Evolutionary conservation across 1,140 invertebrate species (phyloP), one percentile per base, ranked within the genome.

Genomic region (Hypothenemus hampei): DNA sequence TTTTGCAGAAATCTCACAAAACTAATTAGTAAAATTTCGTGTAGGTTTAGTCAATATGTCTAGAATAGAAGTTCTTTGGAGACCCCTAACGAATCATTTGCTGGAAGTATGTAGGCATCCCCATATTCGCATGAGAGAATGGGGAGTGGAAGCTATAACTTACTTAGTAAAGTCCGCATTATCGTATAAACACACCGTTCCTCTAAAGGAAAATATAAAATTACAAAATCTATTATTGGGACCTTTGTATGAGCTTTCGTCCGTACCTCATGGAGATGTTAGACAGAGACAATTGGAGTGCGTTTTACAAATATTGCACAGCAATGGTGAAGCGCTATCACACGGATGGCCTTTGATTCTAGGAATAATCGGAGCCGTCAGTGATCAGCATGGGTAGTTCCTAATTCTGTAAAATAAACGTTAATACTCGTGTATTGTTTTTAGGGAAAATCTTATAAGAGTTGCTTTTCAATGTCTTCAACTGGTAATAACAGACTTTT

Each of bases 91-190:
- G 0, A 93, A 92, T 71, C 95, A 98, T 77, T 75, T 98, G 16
- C 69, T 98, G 13, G 93, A 98, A 77, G 93, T 97, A 21, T 97
- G 94, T 69, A 89, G 92, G 67, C 95, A 98, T 77, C 90, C 94
- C 0, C 92, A 97, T 65, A 87, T 91, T 47, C 78, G 89, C 52
- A 93, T 98, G 89, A 77, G 96, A 23, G 93, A 95, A 73, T 98
- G 95, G 94, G 95, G 94, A 4, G 93, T 96, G 1, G 93, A 97
- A 74, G 93, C 95, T 2, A 85, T 98, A 13, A 98, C 95, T 0
- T 93, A 91, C 67, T 75, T 99, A 15, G 92, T 98, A 0, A 91
- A 93, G 74, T 86, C 89, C 0, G 93, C 93, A n/a, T 77, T 98
- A 35, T 84, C 89, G 57, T 85, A 87, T 62, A 90, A 92, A 74